Conservation (phyloP, 2,113 vertebrate genomes). For the Rhinolophus ferrumequinum region DNA sequence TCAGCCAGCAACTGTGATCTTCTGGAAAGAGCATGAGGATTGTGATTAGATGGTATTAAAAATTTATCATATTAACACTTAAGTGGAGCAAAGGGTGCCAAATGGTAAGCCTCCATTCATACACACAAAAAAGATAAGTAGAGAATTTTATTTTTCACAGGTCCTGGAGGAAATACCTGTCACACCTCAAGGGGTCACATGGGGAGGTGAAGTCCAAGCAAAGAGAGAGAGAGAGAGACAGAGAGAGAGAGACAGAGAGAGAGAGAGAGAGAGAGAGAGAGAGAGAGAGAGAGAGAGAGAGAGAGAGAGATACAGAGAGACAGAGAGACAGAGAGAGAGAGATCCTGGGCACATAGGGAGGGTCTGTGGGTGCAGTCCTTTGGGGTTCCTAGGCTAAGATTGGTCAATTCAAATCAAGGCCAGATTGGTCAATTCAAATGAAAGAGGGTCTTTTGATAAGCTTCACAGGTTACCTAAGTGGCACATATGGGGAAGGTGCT, state of each 20-base stretch:
- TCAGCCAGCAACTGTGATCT: not conserved
- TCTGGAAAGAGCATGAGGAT: not conserved
- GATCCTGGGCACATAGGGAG: not conserved
- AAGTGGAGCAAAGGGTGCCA: not conserved
- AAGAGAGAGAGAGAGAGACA: not conserved
- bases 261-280: not conserved
- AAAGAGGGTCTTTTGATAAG: not conserved
- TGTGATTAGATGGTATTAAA: not conserved
- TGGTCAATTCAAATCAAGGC: not conserved
- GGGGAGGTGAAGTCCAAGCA: not conserved
- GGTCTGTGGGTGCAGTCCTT: not conserved
- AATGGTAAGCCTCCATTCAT: not conserved
- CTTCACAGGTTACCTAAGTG: not conserved
- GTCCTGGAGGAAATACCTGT: not conserved
- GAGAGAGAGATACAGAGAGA: not conserved
- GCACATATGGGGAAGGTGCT: not conserved
- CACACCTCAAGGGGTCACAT: no score
- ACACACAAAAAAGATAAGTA: not conserved
- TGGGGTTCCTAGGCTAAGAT: not conserved
- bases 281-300: not conserved
- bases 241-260: not conserved
- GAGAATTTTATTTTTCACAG: not conserved
- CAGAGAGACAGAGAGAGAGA: not conserved
- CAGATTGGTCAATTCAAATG: not conserved
- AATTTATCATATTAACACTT: not conserved